phyloP scores from a whole-genome alignment of 2,113 vertebrate species.

The Anolis sagrei region DNA sequence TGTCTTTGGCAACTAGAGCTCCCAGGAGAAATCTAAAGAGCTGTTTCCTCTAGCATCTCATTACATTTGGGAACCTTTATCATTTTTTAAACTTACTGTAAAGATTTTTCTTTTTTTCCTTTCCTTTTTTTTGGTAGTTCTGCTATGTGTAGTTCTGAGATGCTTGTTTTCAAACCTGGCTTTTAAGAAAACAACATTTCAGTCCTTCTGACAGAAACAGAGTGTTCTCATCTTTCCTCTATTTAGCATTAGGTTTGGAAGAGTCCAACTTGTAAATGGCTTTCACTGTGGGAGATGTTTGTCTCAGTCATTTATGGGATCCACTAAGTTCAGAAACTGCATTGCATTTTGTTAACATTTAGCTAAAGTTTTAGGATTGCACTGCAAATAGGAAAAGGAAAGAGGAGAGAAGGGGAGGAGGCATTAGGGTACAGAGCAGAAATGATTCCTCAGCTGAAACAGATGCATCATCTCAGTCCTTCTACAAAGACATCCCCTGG shows the following conservation, averaged over 20 bases:
- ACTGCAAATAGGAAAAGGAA: neutral
- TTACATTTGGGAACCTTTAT: constrained; percentile 68
- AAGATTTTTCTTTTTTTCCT: constrained; percentile 55
- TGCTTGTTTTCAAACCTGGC: constrained; percentile 37
- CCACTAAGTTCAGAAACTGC: neutral
- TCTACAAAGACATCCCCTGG: too few relatives aligned
- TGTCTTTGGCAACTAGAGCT: constrained; percentile 71
- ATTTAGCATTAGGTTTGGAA: constrained; percentile 28
- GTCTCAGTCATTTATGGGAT: constrained; percentile 11
- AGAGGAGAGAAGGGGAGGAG: neutral
- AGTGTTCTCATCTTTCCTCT: neutral
- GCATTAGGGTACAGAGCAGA: neutral
- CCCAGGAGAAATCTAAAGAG: constrained; percentile 72
- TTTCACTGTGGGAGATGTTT: constrained; percentile 5
- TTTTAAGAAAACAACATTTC: constrained; percentile 38
- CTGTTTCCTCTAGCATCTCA: constrained; percentile 67
- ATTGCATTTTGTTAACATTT: constrained; percentile 6
- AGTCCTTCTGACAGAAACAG: constrained; percentile 25
- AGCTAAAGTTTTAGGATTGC: neutral
- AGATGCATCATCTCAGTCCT: neutral
- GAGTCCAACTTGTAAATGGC: neutral
- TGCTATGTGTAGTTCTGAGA: constrained; percentile 53
- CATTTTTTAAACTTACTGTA: constrained; percentile 64
- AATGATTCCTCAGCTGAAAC: neutral
- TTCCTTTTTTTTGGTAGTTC: neutral